Conservation (phyloP, 2,113 vertebrate genomes). For the Erinaceus europaeus region DNA sequence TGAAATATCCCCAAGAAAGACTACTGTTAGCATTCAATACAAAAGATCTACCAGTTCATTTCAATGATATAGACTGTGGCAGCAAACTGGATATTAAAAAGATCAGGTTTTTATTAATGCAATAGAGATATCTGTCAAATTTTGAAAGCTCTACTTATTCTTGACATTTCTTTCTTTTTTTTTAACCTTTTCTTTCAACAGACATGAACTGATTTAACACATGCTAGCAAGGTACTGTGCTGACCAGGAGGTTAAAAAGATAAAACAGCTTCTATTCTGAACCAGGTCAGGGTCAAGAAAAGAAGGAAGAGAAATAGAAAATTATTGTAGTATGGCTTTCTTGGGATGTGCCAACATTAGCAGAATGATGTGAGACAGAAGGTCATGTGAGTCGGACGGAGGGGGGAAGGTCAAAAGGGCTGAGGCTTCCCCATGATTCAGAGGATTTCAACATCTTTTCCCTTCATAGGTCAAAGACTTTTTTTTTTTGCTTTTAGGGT, state of each 20-base stretch:
- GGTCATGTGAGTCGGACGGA: background rate
- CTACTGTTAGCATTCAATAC: background rate
- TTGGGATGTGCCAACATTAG: rapidly evolving
- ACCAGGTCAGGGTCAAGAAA: too few relatives aligned
- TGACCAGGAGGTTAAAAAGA: background rate
- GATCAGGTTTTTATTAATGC: background rate
- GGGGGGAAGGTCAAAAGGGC: background rate
- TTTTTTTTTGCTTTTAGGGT: too few relatives aligned
- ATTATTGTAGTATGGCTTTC: background rate
- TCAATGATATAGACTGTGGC: background rate
- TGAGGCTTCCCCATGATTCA: background rate
- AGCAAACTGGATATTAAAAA: background rate
- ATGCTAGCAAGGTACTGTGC: too few relatives aligned
- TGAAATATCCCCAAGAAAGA: background rate
- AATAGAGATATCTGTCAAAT: background rate
- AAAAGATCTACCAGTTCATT: background rate
- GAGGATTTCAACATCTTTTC: background rate
- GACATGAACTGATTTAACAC: background rate
- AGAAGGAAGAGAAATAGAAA: background rate
- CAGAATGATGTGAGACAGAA: background rate
- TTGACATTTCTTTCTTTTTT: background rate
- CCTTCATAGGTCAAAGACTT: background rate
- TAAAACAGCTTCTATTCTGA: background rate
- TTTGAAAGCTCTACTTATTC: background rate
- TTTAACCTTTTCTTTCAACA: background rate